phyloP scores from a whole-genome alignment of 2,888 invertebrate species.

The Epistrophe eligans region DNA sequence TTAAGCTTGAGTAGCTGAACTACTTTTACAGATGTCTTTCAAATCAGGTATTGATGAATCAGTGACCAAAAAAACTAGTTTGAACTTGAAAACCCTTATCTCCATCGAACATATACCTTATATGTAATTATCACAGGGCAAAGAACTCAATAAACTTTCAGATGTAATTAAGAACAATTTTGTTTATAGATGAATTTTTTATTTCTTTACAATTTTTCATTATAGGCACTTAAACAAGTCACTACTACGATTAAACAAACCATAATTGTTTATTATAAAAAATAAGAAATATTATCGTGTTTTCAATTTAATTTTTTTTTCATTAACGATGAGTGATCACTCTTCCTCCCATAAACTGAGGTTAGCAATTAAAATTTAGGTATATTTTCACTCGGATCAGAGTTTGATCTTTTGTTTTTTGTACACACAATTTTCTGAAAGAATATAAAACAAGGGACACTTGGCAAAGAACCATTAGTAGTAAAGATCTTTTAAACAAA shows the following conservation, averaged over 20 bases:
- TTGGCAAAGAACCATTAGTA: neutral
- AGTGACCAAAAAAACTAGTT: neutral
- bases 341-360: neutral
- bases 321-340: neutral
- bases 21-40: too few relatives aligned
- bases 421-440: neutral
- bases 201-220: neutral
- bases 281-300: neutral
- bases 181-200: neutral
- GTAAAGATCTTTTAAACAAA: neutral
- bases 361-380: neutral
- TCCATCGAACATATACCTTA: neutral
- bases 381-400: neutral
- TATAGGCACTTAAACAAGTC: neutral
- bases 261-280: neutral
- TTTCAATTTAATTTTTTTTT: neutral
- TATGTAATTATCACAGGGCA: neutral
- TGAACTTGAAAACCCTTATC: neutral
- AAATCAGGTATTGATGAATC: too few relatives aligned
- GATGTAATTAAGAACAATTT: neutral
- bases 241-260: neutral
- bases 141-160: neutral
- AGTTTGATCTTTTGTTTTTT: neutral
- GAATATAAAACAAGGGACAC: neutral
- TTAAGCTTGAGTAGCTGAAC: too few relatives aligned